Percentiles rank a stretch among this genome's conserved stretches.
Conservation (phyloP, 2,113 vertebrate genomes). For the Gopherus flavomarginatus region DNA sequence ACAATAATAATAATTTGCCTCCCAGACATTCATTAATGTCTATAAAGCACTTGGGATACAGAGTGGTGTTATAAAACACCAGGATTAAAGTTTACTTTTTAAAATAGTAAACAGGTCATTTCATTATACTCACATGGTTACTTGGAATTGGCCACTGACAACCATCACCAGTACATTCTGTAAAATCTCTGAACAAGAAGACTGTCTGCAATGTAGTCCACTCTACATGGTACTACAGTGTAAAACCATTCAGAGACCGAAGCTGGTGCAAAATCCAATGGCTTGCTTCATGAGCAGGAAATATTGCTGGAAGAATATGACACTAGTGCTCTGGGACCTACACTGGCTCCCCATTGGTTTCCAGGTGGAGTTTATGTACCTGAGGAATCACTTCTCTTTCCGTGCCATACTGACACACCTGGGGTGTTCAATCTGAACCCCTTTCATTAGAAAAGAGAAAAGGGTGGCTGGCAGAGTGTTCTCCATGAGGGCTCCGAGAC, state of each 20-base stretch:
- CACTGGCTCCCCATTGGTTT: not conserved
- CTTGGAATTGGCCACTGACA: not conserved
- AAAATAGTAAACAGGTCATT: not conserved
- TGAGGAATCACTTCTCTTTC: not conserved
- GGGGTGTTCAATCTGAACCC: not conserved
- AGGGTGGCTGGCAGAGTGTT: not conserved
- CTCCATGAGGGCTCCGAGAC: not conserved
- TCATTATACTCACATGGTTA: not conserved
- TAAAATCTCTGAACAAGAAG: conserved; percentile 3
- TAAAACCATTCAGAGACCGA: not conserved
- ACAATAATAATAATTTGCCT: not conserved
- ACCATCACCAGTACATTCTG: not conserved
- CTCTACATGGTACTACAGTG: not conserved
- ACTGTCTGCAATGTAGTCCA: not conserved
- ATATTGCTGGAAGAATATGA: not conserved
- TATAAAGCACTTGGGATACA: not conserved
- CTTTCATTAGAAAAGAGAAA: not conserved
- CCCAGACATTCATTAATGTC: not conserved
- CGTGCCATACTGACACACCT: not conserved
- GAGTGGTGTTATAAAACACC: not conserved
- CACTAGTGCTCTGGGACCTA: not conserved
- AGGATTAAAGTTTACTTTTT: not conserved
- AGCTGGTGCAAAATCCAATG: not conserved
- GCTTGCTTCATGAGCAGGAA: not conserved
- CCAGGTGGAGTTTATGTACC: not conserved